Base-by-base conservation (phyloP, 1,140 invertebrate species). In the Lanistes nyassanus region DNA sequence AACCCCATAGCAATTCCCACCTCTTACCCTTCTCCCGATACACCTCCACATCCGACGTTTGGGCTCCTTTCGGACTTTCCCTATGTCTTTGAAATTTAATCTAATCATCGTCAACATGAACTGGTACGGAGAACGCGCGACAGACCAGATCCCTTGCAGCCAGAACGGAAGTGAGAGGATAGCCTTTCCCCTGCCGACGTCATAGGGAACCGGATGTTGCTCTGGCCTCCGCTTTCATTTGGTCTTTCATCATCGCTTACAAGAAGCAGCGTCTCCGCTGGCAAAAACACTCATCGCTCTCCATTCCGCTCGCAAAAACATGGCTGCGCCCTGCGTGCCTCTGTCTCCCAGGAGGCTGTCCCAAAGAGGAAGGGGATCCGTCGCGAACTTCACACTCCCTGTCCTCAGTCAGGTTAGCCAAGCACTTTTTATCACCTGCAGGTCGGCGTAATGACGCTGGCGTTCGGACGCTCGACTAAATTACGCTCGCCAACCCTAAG, bases 321-420 rank as follows among this genome's bases (percentile, higher is more conserved):
- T 60, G 56, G 56, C 56, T n/a, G 56, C 56, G 29, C 56, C 56
- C 56, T 31, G 56, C n/a, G 29, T 60, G 56, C 11, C 56, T n/a
- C 56, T 31, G 56, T 60, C 56, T 60, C 56, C 9, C 13, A 26
- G 29, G 56, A 9, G 23, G n/a, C 56, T 11, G n/a, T n/a, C 9
- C 29, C 56, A 11, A 23, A 26, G 56, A 60, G 13, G 56, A 23
- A 11, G 56, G 23, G 13, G 56, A 19, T 60, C n/a, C 13, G n/a
- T 31, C 56, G 56, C 23, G 23, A 60, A 60, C 56, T 60, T 60
- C 56, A 60, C 56, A 60, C 56, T 31, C 56, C 11, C 3, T 11
- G 23, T 23, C 23, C 2, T 11, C 56, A 19, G 13, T 11, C 56
- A 31, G 56, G 13, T 31, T 60, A 23, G 56, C 56, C 9, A 60